Evolutionary conservation across 2,888 invertebrate species (phyloP).

Genomic region (Tethea ocularis): DNA sequence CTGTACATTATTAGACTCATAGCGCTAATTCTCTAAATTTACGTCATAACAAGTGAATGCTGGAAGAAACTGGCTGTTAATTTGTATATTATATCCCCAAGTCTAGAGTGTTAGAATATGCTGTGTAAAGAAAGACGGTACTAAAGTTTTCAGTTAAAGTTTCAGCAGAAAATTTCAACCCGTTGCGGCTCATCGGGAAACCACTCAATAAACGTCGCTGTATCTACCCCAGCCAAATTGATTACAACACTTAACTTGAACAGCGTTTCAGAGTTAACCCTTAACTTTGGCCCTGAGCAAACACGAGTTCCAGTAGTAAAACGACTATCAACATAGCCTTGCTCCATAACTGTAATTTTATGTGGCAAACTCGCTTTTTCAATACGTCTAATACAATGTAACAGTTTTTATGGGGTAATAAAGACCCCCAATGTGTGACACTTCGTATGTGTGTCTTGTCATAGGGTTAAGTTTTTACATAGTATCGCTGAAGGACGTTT

Average conservation of each 20-base stretch:
- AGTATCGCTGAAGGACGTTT: neutral
- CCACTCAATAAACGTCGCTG: conserved; percentile 5
- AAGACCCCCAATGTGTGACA: conserved; percentile 11
- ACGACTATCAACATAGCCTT: conserved; percentile 23
- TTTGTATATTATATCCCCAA: neutral
- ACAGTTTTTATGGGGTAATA: conserved; percentile 25
- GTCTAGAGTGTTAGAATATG: neutral
- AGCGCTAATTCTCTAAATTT: too few species aligned
- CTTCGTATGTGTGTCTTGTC: conserved; percentile 2
- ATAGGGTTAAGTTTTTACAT: neutral
- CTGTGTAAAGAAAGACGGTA: neutral
- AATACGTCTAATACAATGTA: conserved; percentile 24
- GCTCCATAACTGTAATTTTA: conserved; percentile 31
- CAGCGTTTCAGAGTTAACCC: conserved; percentile 1
- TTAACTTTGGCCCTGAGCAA: conserved; percentile 1
- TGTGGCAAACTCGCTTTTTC: conserved; percentile 28
- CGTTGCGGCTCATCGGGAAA: neutral
- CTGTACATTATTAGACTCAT: too few species aligned
- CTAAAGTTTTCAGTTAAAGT: neutral
- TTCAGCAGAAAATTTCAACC: neutral
- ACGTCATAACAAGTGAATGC: too few species aligned
- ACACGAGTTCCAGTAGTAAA: conserved; percentile 18
- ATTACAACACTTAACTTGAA: conserved; percentile 4
- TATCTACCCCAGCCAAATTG: conserved; percentile 5
- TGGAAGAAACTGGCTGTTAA: neutral